Evolutionary conservation across 2,888 invertebrate species (phyloP), one percentile per base, ranked within the genome.

Genomic region (Catocala sponsa): DNA sequence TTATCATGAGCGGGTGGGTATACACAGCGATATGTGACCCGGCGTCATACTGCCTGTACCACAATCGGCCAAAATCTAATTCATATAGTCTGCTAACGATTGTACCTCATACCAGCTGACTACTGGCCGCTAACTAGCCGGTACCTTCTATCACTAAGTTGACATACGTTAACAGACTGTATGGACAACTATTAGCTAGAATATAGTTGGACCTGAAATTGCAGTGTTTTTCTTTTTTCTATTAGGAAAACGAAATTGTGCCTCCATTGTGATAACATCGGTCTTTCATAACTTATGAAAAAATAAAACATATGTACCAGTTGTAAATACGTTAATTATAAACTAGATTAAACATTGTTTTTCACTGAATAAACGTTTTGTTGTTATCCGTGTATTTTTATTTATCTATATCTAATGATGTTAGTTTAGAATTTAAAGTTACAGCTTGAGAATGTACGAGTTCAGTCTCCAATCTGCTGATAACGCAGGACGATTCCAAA

Each of bases 201-300:
- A 46, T 38, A 4, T 12, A 32, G 15, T 46, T 52, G 5, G 12
- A 38, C 9, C 9, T 7, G 11, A 33, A 15, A 38, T 15, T 15
- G 9, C 6, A 47, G 10, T 15, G 12, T 59, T 25, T 2, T 25
- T 25, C 1, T 56, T 59, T 25, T 2, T 25, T 25, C 1, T 56
- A n/a, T 55, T 58, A 52, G 12, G 42, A 66, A 61, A 62, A 54
- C 25, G 50, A 60, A 63, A 63, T 54, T 58, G 68, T 66, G 65
- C 69, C 73, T 72, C 62, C 57, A 55, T 63, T 74, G 75, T 75
- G 77, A 74, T 74, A 75, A 64, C 7, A 56, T 73, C 43, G 25
- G 25, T 67, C 56, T 52, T 70, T 63, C 48, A 6, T 54, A 4
- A 48, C 38, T 51, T 9, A 41, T 50, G 52, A 59, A 50, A 60